phyloP scores from a whole-genome alignment of 2,113 vertebrate species.

The Butastur rufipennis region DNA sequence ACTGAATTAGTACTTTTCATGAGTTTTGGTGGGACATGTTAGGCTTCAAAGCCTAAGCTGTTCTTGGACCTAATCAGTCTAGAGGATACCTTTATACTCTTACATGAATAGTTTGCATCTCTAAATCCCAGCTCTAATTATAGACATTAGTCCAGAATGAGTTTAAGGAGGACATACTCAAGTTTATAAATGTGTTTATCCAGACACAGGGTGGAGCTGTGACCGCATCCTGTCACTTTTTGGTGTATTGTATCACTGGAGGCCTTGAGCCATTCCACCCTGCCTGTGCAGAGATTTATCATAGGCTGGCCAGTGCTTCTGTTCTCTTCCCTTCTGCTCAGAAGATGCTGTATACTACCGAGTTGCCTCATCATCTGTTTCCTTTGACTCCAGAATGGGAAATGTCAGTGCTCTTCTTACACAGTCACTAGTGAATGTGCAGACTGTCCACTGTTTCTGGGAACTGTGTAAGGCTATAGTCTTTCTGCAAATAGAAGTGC shows the following conservation, averaged over 20 bases:
- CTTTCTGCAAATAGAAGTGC: neutral
- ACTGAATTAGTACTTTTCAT: neutral
- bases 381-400: neutral
- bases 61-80: neutral
- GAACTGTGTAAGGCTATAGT: neutral
- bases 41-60: neutral
- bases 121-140: neutral
- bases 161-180: neutral
- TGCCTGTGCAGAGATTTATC: neutral
- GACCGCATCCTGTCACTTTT: conserved; percentile 49
- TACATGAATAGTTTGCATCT: neutral
- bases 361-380: neutral
- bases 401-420: neutral
- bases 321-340: neutral
- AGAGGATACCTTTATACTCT: neutral
- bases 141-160: neutral
- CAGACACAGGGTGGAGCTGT: conserved; percentile 68
- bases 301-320: neutral
- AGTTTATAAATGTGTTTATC: conserved; percentile 43
- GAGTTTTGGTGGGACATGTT: neutral
- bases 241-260: neutral
- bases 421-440: neutral
- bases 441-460: neutral
- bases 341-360: neutral
- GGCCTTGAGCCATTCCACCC: conserved; percentile 19